Evolutionary conservation across 2,888 invertebrate species (phyloP), one percentile per base, ranked within the genome.

Genomic region (Spialia ferax): DNA sequence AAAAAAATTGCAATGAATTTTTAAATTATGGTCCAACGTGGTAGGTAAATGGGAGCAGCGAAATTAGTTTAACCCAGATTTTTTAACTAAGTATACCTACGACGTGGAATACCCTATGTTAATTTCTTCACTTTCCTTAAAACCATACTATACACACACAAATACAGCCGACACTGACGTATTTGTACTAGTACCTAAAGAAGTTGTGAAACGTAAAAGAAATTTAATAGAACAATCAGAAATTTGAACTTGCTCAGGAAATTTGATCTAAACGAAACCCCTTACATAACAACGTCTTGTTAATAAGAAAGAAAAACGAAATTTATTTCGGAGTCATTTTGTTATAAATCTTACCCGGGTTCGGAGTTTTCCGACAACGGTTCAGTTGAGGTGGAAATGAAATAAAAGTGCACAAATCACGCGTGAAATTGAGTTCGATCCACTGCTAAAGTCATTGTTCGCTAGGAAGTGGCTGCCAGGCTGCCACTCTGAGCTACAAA

Each of bases 351-450:
- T 67, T 55, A 55, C 35, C 55, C 55, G 38, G 61, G 35, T 54
- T 66, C 61, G 32, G 54, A 69, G 67, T 70, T 70, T 79, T 76
- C 76, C 80, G 79, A 80, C 78, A 80, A 75, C 75, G 76, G 78
- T 83, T 81, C 78, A 78, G 74, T 77, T 74, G 75, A 75, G 84
- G 82, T 87, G 83, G 85, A 83, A 91, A 90, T 86, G 86, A 88
- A 90, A 89, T 90, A 88, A 91, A 88, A 89, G 84, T 84, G 82
- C 82, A 87, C 86, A 91, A 91, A 92, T 91, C 90, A 91, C 89
- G 89, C 92, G 91, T 92, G 91, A 92, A 93, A 93, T 93, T 89
- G 91, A 89, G 85, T 91, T 91, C 86, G 85, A 85, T 78, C 85
- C 84, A 79, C 70, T 73, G 79, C 83, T 82, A 79, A 84, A 87